Evolutionary conservation across 1,140 invertebrate genomes (phyloP).

Genomic region (Pinna nobilis): DNA sequence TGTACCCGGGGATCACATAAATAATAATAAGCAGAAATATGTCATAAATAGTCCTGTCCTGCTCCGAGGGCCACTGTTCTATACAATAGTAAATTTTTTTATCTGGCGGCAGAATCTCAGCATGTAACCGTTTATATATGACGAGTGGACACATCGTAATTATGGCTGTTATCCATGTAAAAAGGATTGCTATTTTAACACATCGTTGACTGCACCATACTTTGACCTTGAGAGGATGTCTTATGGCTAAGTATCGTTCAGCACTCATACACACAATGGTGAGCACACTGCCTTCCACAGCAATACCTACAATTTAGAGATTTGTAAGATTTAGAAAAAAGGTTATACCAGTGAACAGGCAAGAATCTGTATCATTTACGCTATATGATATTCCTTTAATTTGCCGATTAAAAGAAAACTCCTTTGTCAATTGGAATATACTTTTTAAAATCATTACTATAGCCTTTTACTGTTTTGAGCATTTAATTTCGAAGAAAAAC

Average conservation of each 20-base stretch:
- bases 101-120: not conserved
- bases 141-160: constrained; percentile 60
- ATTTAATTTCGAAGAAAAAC: too few relatives aligned
- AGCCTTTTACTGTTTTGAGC: too few relatives aligned
- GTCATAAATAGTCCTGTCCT: constrained; percentile 76
- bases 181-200: constrained; percentile 48
- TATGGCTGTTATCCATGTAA: constrained; percentile 59
- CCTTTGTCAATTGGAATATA: too few relatives aligned
- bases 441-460: too few relatives aligned
- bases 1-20: constrained; percentile 83
- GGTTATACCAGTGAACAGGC: too few relatives aligned
- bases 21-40: constrained; percentile 83
- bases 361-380: too few relatives aligned
- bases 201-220: constrained; percentile 52
- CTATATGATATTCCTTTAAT: too few relatives aligned
- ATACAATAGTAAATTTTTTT: constrained; percentile 50
- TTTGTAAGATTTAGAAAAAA: not conserved
- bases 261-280: constrained; percentile 67
- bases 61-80: constrained; percentile 57
- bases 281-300: constrained; percentile 62
- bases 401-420: too few relatives aligned
- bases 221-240: constrained; percentile 63
- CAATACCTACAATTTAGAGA: constrained; percentile 56
- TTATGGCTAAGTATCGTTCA: constrained; percentile 65
- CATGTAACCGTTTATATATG: constrained; percentile 42